A percentile compares a stretch with the other conserved stretches of the same genome.
phyloP scores from a whole-genome alignment of 2,113 vertebrate species.

The Cyanistes caeruleus region DNA sequence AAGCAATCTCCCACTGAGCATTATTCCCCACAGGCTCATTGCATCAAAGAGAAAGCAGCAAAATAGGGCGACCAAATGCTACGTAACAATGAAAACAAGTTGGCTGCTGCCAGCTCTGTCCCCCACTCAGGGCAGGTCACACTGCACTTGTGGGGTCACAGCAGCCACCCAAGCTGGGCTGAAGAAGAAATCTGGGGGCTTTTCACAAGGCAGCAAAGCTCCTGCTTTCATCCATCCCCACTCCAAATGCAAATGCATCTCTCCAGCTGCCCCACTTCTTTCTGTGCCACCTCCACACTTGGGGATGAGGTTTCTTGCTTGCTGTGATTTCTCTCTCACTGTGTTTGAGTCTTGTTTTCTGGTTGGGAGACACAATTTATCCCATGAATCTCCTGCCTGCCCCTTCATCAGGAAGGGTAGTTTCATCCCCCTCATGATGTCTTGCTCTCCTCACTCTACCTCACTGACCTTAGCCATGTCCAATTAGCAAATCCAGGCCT shows the following conservation, averaged over 20 bases:
- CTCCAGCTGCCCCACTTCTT: neutral
- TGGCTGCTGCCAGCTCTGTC: neutral
- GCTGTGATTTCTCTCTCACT: neutral
- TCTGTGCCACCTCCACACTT: neutral
- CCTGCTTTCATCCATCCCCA: neutral
- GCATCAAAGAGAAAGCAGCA: slow-evolving; percentile 51
- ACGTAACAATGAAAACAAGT: fast-evolving
- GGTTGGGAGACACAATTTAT: neutral
- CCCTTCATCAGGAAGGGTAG: neutral
- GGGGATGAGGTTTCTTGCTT: neutral
- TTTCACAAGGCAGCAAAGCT: neutral
- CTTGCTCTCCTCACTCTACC: neutral
- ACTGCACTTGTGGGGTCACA: fast-evolving
- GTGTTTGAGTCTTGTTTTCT: neutral
- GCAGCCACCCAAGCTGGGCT: neutral
- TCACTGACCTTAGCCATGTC: neutral
- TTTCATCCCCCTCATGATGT: fast-evolving
- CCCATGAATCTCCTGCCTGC: fast-evolving
- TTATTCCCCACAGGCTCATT: slow-evolving; percentile 17
- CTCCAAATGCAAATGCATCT: neutral
- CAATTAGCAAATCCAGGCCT: neutral
- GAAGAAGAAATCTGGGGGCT: neutral
- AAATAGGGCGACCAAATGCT: slow-evolving; percentile 36
- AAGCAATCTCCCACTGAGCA: slow-evolving; percentile 33
- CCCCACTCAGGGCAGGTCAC: neutral